Conservation (phyloP, 1,140 invertebrate genomes). For the Dreissena rostriformis region DNA sequence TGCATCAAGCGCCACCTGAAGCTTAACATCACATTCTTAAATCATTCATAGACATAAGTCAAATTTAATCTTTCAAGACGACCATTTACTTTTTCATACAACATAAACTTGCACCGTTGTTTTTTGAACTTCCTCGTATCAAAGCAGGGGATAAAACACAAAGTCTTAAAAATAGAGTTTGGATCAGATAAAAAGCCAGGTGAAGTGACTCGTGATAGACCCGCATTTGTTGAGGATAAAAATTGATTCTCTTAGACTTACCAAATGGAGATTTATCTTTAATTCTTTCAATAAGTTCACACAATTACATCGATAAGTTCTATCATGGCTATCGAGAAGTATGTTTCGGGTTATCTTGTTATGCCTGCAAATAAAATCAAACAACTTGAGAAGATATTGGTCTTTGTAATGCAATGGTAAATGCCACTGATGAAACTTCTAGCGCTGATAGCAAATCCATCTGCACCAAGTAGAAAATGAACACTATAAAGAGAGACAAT, state of each 20-base stretch:
- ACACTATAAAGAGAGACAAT: constrained; percentile 55
- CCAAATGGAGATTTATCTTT: constrained; percentile 62
- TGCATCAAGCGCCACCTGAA: too few relatives aligned
- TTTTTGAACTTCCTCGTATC: too few relatives aligned
- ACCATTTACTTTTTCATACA: too few relatives aligned
- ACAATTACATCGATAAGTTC: constrained; percentile 48
- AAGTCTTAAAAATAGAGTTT: too few relatives aligned
- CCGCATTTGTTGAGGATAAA: too few relatives aligned
- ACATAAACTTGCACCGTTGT: too few relatives aligned
- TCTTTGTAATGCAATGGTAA: constrained; percentile 42
- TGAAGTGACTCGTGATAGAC: too few relatives aligned
- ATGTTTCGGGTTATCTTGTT: constrained; percentile 49
- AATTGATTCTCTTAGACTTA: constrained; percentile 52
- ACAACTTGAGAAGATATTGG: constrained; percentile 6
- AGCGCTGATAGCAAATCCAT: constrained; percentile 17
- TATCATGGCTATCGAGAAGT: constrained; percentile 26
- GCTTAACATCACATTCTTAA: too few relatives aligned
- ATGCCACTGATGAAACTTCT: neutral
- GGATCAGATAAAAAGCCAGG: too few relatives aligned
- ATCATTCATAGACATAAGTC: too few relatives aligned
- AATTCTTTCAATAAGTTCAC: constrained; percentile 59
- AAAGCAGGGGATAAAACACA: too few relatives aligned
- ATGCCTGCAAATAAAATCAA: constrained; percentile 51
- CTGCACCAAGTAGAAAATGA: constrained; percentile 52
- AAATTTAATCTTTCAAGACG: too few relatives aligned